Conservation (phyloP, 2,797 vertebrate species). For the Micrastur ruficollis region DNA sequence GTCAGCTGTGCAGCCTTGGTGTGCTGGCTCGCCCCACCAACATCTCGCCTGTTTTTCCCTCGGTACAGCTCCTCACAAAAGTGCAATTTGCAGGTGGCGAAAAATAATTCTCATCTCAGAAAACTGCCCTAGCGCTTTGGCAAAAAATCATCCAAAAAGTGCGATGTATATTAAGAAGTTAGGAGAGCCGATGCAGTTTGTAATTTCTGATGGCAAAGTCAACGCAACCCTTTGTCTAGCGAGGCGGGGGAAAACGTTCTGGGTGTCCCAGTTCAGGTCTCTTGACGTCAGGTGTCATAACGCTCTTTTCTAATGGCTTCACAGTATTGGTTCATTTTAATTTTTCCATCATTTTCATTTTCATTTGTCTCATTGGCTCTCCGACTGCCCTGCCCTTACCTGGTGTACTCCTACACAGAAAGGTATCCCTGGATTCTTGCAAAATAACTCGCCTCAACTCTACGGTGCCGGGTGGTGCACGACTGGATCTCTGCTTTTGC, state of each 20-base stretch:
- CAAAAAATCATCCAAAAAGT: not conserved
- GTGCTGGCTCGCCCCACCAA: rapidly evolving
- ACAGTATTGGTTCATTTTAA: not conserved
- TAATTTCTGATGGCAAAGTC: not conserved
- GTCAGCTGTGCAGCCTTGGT: not conserved
- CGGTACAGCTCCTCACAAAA: not conserved
- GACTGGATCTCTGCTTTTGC: not conserved
- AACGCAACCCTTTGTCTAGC: not conserved
- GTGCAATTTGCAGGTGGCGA: slow-evolving; percentile 3
- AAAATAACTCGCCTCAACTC: not conserved
- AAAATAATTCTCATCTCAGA: slow-evolving; percentile 43
- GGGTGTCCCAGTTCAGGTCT: not conserved
- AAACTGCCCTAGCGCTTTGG: not conserved
- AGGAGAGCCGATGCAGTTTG: not conserved
- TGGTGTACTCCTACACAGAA: not conserved
- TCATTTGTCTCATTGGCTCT: not conserved
- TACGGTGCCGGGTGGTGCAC: not conserved
- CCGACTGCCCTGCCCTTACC: not conserved
- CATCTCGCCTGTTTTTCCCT: not conserved
- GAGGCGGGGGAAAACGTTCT: not conserved
- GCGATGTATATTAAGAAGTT: not conserved
- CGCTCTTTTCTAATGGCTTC: not conserved
- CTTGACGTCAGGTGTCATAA: not conserved
- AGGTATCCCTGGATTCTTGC: not conserved
- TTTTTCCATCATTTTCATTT: not conserved